Evolutionary conservation across 2,113 vertebrate species (phyloP).

Genomic region (Gymnorhina tibicen): DNA sequence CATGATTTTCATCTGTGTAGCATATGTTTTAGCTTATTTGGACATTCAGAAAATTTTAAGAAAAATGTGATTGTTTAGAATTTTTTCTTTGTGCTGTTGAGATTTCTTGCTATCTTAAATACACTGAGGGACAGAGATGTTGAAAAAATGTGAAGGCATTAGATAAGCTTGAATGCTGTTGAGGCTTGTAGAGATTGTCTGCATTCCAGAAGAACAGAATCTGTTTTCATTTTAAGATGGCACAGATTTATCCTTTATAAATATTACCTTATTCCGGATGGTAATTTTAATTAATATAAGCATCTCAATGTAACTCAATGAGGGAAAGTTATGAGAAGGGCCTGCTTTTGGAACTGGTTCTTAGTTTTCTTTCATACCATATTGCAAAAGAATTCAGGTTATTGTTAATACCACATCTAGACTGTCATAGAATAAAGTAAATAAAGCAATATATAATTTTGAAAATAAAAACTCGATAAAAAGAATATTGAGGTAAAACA

Average conservation of each 20-base stretch:
- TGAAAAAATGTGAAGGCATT: background rate
- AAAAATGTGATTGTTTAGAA: background rate
- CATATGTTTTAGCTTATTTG: background rate
- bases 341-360: background rate
- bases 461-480: background rate
- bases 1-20: background rate
- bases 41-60: background rate
- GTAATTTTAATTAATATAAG: background rate
- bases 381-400: background rate
- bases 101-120: background rate
- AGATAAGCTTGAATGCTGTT: background rate
- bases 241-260: background rate
- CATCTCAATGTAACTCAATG: background rate
- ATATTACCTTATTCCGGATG: background rate
- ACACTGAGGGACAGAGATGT: background rate
- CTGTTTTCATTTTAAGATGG: background rate
- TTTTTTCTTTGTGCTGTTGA: background rate
- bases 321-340: background rate
- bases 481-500: background rate
- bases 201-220: background rate
- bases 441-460: background rate
- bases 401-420: background rate
- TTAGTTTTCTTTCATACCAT: background rate
- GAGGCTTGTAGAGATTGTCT: background rate
- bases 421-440: background rate